Conservation (phyloP, 2,797 vertebrate genomes). For the Ambastaia sidthimunki region DNA sequence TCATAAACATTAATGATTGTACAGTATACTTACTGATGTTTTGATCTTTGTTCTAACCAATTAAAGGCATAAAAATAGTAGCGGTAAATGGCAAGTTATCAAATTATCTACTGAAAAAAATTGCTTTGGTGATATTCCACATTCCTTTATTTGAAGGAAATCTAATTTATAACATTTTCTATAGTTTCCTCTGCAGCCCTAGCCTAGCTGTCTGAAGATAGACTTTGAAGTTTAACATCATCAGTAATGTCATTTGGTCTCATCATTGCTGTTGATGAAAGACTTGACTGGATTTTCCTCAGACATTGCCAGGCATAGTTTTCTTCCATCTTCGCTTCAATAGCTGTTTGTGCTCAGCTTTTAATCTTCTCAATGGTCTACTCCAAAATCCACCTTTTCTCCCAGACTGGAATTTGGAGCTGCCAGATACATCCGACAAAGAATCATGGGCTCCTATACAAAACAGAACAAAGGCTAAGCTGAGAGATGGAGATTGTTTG, state of each 20-base stretch:
- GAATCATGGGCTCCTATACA: slow-evolving; percentile 4
- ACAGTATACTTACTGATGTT: background rate
- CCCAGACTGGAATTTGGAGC: slow-evolving; percentile 6
- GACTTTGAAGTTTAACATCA: slow-evolving; percentile 58
- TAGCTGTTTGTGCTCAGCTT: slow-evolving; percentile 35
- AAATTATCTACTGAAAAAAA: background rate
- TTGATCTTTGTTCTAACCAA: too few species aligned
- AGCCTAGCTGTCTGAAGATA: slow-evolving; percentile 18
- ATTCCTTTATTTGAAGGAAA: background rate
- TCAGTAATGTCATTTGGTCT: slow-evolving; percentile 54
- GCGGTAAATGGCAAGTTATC: background rate
- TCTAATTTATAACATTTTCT: slow-evolving; percentile 15
- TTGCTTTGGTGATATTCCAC: slow-evolving; percentile 23
- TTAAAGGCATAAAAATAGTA: background rate
- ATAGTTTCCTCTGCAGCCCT: slow-evolving; percentile 26
- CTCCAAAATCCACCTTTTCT: slow-evolving; percentile 13
- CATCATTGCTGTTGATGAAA: slow-evolving; percentile 58
- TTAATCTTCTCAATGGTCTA: slow-evolving; percentile 46
- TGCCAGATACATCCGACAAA: slow-evolving; percentile 21
- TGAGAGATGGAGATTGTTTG: slow-evolving; percentile 12
- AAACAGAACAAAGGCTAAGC: slow-evolving; percentile 19
- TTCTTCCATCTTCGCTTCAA: slow-evolving; percentile 33
- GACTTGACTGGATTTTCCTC: slow-evolving; percentile 36
- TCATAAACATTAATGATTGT: background rate
- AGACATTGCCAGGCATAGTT: slow-evolving; percentile 21